These are phyloP conservation scores for Mongoloraphidia duomilia DNA, from an alignment of 2,888 invertebrate species.

Conservation along the genomic window DNA sequence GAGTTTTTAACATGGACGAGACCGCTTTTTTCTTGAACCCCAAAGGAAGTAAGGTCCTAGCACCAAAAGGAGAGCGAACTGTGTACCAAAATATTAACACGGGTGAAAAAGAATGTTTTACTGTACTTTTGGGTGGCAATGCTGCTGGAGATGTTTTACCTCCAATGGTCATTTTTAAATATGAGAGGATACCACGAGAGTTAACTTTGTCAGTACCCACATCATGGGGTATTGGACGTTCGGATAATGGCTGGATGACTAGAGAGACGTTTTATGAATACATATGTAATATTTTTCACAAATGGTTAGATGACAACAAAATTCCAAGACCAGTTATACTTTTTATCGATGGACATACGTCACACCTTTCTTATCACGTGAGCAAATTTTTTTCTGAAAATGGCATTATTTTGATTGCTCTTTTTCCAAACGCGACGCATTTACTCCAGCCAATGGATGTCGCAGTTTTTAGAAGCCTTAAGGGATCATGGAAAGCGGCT, in stretches of 20 bases:
- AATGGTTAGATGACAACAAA: neutral
- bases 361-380: conserved; percentile 9
- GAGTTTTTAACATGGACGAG: neutral
- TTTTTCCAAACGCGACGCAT: conserved; percentile 9
- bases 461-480: neutral
- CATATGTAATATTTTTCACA: conserved; percentile 11
- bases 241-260: conserved; percentile 30
- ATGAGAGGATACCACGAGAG: conserved; percentile 19
- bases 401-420: conserved; percentile 7
- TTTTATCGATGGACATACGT: conserved; percentile 10
- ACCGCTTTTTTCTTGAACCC: conserved; percentile 5
- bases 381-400: conserved; percentile 11
- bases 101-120: conserved; percentile 18
- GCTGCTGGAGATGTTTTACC: conserved; percentile 16
- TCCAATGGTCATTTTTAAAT: conserved; percentile 18
- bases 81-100: conserved; percentile 17
- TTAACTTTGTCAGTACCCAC: conserved; percentile 18
- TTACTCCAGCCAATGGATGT: neutral
- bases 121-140: conserved; percentile 18
- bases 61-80: conserved; percentile 16
- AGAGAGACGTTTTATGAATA: conserved; percentile 26
- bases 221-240: conserved; percentile 25
- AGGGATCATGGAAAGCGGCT: neutral
- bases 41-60: conserved; percentile 15
- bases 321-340: neutral